Base-by-base conservation (phyloP, 2,113 vertebrate species). In the Dolichallabes microphthalmus region DNA sequence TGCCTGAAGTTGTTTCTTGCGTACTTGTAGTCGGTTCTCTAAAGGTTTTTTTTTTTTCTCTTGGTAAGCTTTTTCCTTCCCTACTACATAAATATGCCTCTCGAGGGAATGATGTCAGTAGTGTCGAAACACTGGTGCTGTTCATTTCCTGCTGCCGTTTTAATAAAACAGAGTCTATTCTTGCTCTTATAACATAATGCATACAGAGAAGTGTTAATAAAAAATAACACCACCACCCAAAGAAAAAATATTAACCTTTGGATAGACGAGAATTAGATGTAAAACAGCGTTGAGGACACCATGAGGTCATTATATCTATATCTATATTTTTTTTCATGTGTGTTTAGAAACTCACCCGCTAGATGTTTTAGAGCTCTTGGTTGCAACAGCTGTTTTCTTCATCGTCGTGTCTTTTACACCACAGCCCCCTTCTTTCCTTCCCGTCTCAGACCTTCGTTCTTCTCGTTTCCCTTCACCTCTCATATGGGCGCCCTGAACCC, bases 341-440 rank as follows among this genome's bases (percentile, higher is more conserved):
- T 69, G 22, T 81, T 15, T 58, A 80, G 76, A 92, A 82, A 87
- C 95, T 95, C 94, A 96, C 96, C 94, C 91, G 76, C 90, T 88
- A 57, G 90, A 89, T 89, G 91, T 88, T 89, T 90, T 89, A 84
- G 85, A 89, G 91, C 88, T 90, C 79, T 88, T 74, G 64, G 89
- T 89, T 82, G 81, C 88, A 30, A 88, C 92, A 85, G 91, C 90
- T 91, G 94, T 94, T 92, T 93, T 94, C 93, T 92, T 94, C 94
- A 95, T 95, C 89, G 89, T 93, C 88, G 88, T 89, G 87, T 88
- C 82, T 82, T 58, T 74, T 66, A 88, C 69, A 45, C 53, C 77
- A 86, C 60, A 66, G 30, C 82, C 58, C 71, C 83, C 74, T n/a
- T 52, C 7, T n/a, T n/a, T 17, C 35, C 17, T 7, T 27, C n/a